These are phyloP conservation scores for Psilopsiagon aymara DNA, from an alignment of 2,113 vertebrate species.

Conservation along the genomic window DNA sequence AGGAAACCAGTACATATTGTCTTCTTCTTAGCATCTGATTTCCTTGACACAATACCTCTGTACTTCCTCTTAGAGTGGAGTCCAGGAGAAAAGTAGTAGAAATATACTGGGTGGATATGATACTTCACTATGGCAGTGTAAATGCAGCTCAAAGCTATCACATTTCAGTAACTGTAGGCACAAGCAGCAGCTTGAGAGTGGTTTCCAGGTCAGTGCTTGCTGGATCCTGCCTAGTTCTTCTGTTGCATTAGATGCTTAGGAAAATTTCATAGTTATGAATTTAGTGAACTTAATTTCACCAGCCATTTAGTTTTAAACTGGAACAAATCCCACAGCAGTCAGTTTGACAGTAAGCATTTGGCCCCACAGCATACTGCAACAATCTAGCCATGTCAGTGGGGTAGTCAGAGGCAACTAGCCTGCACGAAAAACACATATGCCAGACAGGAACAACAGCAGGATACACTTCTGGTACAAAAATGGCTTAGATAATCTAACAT, in stretches of 20 bases:
- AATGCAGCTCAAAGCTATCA: not conserved
- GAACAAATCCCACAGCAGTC: not conserved
- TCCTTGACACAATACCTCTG: not conserved
- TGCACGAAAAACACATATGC: not conserved
- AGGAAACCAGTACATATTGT: not conserved
- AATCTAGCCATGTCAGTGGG: not conserved
- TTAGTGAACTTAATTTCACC: not conserved
- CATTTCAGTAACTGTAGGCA: not conserved
- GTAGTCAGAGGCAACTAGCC: not conserved
- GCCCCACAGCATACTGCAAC: not conserved
- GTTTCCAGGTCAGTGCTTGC: not conserved
- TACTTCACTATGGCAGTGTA: not conserved
- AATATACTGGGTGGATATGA: not conserved
- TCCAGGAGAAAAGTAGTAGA: not conserved
- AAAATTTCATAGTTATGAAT: not conserved
- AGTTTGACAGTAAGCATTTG: not conserved
- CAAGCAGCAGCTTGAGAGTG: not conserved
- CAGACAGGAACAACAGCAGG: not conserved
- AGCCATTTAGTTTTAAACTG: not conserved
- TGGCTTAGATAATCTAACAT: not conserved
- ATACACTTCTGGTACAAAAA: not conserved
- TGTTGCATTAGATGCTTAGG: not conserved
- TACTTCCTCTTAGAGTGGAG: not conserved
- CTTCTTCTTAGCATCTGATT: not conserved
- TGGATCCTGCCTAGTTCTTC: not conserved